Conservation (phyloP, 2,113 vertebrate species). For the Cyanistes caeruleus region DNA sequence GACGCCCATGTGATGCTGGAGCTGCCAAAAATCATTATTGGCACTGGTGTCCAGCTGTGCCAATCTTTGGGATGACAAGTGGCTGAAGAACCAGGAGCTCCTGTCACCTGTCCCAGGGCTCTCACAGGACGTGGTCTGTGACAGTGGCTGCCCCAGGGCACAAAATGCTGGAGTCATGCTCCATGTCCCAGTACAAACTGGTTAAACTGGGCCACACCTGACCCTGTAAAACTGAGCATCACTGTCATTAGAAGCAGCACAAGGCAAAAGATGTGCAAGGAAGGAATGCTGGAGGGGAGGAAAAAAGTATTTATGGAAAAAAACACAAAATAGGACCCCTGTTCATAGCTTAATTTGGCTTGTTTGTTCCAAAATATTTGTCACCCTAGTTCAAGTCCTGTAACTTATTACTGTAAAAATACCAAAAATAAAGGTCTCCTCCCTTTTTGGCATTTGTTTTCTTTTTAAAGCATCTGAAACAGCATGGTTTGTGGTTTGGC, state of each 20-base stretch:
- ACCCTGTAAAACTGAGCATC: neutral
- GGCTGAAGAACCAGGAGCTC: neutral
- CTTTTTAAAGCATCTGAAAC: neutral
- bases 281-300: neutral
- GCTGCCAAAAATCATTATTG: neutral
- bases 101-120: neutral
- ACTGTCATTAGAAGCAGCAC: neutral
- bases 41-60: neutral
- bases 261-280: neutral
- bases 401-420: neutral
- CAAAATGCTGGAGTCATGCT: neutral
- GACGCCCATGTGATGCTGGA: neutral
- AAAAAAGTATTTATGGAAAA: neutral
- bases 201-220: neutral
- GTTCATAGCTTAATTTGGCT: neutral
- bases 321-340: neutral
- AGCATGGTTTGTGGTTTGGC: neutral
- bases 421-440: fast-evolving
- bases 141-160: neutral
- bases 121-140: fast-evolving
- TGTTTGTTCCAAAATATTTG: neutral
- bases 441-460: neutral
- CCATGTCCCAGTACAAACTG: neutral
- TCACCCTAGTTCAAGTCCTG: neutral
- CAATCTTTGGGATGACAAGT: neutral